A percentile compares a stretch with the other conserved stretches of the same genome.
Conservation (phyloP, 2,797 vertebrate species). For the Dermochelys coriacea region DNA sequence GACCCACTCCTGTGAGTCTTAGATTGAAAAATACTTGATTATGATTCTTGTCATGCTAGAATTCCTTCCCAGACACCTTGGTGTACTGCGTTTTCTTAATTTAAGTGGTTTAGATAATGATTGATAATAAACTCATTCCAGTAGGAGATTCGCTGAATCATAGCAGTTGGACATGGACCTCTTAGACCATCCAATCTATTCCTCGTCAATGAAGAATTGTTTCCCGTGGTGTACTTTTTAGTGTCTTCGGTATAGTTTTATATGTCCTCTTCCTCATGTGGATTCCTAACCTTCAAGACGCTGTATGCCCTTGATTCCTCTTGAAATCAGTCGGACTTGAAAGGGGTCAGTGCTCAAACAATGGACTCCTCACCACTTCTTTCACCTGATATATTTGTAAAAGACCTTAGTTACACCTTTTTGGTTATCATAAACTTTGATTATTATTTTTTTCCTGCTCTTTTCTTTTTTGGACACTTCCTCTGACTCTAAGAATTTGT, state of each 20-base stretch:
- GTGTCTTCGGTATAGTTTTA: constrained; percentile 57
- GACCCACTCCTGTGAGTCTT: constrained; percentile 30
- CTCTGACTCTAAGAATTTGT: neutral
- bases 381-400: neutral
- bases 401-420: neutral
- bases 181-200: constrained; percentile 46
- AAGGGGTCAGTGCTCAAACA: constrained; percentile 39
- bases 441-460: neutral
- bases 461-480: constrained; percentile 2
- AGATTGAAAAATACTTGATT: constrained; percentile 17
- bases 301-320: constrained; percentile 52
- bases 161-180: constrained; percentile 52
- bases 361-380: constrained; percentile 19
- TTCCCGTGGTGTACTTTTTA: constrained; percentile 24
- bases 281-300: constrained; percentile 48
- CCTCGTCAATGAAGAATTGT: constrained; percentile 66
- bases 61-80: neutral
- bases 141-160: constrained; percentile 55
- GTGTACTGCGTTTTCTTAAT: constrained; percentile 6
- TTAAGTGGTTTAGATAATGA: neutral
- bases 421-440: neutral
- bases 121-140: constrained; percentile 61
- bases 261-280: constrained; percentile 46
- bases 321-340: constrained; percentile 65
- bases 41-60: constrained; percentile 50